Evolutionary conservation across 1,140 invertebrate species (phyloP).

Genomic region (Oncopeltus fasciatus): DNA sequence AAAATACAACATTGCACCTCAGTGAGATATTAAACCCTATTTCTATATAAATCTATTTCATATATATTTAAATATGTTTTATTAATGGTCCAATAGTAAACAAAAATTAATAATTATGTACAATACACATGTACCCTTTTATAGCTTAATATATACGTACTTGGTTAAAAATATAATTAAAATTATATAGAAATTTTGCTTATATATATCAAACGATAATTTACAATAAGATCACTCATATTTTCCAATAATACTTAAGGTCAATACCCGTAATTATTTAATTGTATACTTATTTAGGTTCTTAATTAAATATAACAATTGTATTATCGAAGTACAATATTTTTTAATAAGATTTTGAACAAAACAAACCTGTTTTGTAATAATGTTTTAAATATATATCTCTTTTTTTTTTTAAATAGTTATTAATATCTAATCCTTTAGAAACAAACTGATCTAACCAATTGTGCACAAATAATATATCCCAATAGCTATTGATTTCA

Average conservation of each 20-base stretch:
- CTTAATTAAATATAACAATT: background rate
- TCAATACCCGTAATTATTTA: constrained; percentile 7
- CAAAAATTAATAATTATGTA: background rate
- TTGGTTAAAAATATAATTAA: constrained; percentile 1
- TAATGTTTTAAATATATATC: background rate
- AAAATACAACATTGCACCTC: background rate
- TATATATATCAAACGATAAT: background rate
- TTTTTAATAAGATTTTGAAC: background rate
- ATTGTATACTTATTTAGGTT: background rate
- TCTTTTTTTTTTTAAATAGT: background rate
- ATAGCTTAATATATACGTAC: background rate
- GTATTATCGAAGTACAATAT: background rate
- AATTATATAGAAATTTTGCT: background rate
- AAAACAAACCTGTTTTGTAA: background rate
- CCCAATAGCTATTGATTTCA: background rate
- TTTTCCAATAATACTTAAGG: constrained; percentile 3
- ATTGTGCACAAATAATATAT: background rate
- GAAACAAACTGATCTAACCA: background rate
- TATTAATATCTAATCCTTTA: no score
- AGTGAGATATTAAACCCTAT: no score
- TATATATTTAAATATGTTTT: background rate
- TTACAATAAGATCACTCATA: constrained; percentile 5
- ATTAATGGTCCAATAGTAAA: constrained; percentile 1
- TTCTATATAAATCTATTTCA: background rate
- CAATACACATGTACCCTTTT: background rate